Base-by-base conservation (phyloP, 2,888 invertebrate species). In the Biston betularia region DNA sequence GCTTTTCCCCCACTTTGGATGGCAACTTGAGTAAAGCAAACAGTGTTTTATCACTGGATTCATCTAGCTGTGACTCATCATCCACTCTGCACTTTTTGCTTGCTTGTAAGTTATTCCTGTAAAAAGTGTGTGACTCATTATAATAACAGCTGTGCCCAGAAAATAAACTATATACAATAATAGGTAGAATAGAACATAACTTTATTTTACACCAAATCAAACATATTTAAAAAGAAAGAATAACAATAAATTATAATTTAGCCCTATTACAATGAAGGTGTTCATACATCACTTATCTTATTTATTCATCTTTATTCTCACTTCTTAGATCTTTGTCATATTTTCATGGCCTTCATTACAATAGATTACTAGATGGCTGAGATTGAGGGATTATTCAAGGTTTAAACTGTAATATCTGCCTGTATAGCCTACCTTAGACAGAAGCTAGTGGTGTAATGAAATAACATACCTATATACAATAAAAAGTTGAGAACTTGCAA, bases 11-110 rank as follows among this genome's bases (percentile, higher is more conserved):
- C 59, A 87, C 75, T 78, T 92, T 86, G 49, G 90, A 76, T 73
- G 93, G 88, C 50, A 92, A 75, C 60, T 88, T 91, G 4, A 95
- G 80, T 49, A 95, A 79, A 62, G 95, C 94, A 83, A 95, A 95
- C 54, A 96, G 81, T 8, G 95, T 95, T 75, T 93, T 94, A 76
- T 96, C 95, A 76, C 83, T 89, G 6, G 95, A 95, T 75, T 94
- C 94, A 60, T 92, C 89, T 53, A 89, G 66, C 61, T 80, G 80
- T 4, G 80, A 73, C 42, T 79, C 75, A 34, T 76, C 69, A 44
- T 86, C 83, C 65, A 88, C 24, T 75, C 89, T 93, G 1, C 77
- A 59, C 76, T 85, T 91, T 70, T 93, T 93, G 60, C 64, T 84
- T 72, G 82, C 74, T 66, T 89, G 85, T 64, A 68, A 57, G 71